Conservation (phyloP, 2,797 vertebrate genomes). For the Sebastolobus alascanus region DNA sequence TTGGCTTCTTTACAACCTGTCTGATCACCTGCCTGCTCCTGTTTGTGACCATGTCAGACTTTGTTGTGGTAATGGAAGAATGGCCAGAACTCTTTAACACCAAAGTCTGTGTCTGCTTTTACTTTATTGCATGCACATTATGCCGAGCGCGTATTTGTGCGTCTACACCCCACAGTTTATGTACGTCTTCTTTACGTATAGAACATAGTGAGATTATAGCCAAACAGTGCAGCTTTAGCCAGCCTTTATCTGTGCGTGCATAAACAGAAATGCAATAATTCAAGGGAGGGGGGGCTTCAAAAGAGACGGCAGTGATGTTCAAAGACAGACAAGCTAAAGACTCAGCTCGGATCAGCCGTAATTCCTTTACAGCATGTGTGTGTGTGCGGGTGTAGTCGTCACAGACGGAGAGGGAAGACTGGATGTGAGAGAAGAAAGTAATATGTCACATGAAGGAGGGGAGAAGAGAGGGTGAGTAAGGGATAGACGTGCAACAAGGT, state of each 20-base stretch:
- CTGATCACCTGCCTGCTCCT: background rate
- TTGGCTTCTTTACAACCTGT: background rate
- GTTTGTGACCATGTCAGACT: background rate
- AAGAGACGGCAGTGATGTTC: slow-evolving; percentile 54
- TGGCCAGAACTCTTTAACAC: background rate
- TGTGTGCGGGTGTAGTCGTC: slow-evolving; percentile 2
- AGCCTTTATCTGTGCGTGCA: slow-evolving; percentile 41
- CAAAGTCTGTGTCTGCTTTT: background rate
- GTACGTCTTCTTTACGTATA: slow-evolving; percentile 26
- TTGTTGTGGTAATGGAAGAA: background rate
- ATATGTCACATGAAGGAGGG: slow-evolving; percentile 36
- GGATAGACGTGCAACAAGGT: slow-evolving; percentile 29
- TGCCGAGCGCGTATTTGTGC: background rate
- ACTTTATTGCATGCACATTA: background rate
- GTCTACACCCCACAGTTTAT: slow-evolving; percentile 20
- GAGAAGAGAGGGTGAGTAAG: slow-evolving; percentile 33
- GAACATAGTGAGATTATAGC: slow-evolving; percentile 34
- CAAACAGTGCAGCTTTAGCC: slow-evolving; percentile 11
- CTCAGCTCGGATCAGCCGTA: slow-evolving; percentile 55
- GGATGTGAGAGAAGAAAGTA: slow-evolving; percentile 27
- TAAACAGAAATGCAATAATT: slow-evolving; percentile 49
- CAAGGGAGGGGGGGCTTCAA: slow-evolving; percentile 55
- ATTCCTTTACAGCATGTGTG: slow-evolving; percentile 42
- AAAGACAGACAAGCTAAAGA: slow-evolving; percentile 71
- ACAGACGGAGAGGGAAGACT: background rate